phyloP scores from a whole-genome alignment of 2,113 vertebrate species.

The Aplodontia rufa region DNA sequence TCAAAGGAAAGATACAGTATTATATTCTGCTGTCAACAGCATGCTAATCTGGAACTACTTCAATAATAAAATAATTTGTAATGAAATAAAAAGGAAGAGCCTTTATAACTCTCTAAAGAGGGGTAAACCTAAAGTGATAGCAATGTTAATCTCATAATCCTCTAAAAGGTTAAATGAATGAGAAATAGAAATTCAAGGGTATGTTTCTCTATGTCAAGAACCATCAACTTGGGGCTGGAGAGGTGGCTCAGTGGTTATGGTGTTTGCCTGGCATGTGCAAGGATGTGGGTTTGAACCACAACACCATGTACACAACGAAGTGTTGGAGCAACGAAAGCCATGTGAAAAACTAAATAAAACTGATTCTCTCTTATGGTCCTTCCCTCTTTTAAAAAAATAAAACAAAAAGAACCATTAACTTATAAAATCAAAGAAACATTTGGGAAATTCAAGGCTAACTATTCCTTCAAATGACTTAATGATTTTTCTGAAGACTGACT shows the following conservation, averaged over 20 bases:
- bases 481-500: background rate
- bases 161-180: constrained; percentile 1
- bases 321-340: too few species aligned
- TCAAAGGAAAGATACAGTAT: background rate
- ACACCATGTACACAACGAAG: too few species aligned
- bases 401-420: background rate
- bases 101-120: constrained; percentile 27
- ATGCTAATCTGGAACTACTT: constrained; percentile 12
- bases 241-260: too few species aligned
- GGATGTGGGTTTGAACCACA: too few species aligned
- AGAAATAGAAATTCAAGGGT: background rate
- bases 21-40: background rate
- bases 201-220: background rate
- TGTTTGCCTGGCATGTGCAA: too few species aligned
- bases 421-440: background rate
- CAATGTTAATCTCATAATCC: background rate
- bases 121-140: background rate
- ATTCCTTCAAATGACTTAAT: background rate
- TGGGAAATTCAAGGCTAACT: background rate
- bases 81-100: background rate
- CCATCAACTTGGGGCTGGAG: background rate
- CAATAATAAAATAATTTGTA: background rate
- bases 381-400: too few species aligned
- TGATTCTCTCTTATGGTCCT: too few species aligned
- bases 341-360: too few species aligned